Evolutionary conservation across 2,888 invertebrate species (phyloP), one percentile per base, ranked within the genome.

Genomic region (Leucozona laternaria): DNA sequence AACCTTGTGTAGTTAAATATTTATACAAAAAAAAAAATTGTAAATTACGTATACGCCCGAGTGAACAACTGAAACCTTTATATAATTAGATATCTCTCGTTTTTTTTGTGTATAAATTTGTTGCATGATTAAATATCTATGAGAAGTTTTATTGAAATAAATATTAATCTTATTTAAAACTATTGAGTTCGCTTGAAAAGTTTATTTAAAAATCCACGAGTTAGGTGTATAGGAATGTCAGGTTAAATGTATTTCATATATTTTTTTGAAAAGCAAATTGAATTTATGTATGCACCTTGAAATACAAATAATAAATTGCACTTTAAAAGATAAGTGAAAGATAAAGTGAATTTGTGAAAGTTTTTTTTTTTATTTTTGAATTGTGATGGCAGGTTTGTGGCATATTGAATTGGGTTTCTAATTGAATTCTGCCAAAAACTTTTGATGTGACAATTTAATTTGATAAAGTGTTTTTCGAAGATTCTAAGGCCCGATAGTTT

Each of bases 41-140:
- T 25, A 25, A 15, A 45, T 57, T 79, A 57, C 73, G 68, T 62
- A 73, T 79, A 79, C 79, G 79, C 20, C 79, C 34, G 31, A 70
- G 73, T 79, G 43, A 28, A 48, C 48, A 13, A 28, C 31, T 34
- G 8, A 20, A 17, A 48, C 31, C 1, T 13, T 17, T 31, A 8
- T 5, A 6, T 11, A 28, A 13, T 0, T 22, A 43, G 0, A 31
- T 1, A 1, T 17, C 0, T 20, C 1, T 58, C 13, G 4, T 73
- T 66, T 25, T 13, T 0, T 57, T 57, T 57, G 2, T 57, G 2
- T 25, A 60, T 60, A 11, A 20, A 55, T n/a, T 57, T 34, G 0
- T 34, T 22, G 17, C 20, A 2, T 58, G 7, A 37, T 20, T 17
- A 7, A 17, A 17, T 17, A 17, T 34, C 13, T 25, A 7, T 4